Conservation (phyloP, 2,113 vertebrate genomes). For the Daphoenositta chrysoptera region DNA sequence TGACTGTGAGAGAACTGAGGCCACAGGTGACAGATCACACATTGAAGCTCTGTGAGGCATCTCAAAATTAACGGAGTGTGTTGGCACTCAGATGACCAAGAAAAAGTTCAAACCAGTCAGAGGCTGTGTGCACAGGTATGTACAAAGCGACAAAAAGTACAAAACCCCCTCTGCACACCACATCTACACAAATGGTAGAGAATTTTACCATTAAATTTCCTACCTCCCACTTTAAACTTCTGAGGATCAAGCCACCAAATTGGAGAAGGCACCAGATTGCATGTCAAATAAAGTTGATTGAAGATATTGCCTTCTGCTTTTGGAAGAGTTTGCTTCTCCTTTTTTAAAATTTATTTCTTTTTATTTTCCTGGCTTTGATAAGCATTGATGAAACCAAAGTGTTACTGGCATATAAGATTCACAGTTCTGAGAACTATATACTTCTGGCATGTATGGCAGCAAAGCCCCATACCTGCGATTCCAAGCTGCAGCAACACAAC, state of each 20-base stretch:
- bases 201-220: neutral
- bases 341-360: neutral
- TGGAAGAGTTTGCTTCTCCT: accelerated
- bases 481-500: neutral
- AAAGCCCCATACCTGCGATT: neutral
- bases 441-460: neutral
- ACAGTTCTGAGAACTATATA: neutral
- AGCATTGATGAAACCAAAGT: neutral
- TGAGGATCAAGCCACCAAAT: neutral
- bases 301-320: neutral
- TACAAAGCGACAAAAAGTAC: neutral
- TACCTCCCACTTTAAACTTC: neutral
- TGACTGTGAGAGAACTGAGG: neutral
- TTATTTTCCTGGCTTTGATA: neutral
- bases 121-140: neutral
- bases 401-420: neutral
- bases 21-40: neutral
- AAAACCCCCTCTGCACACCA: neutral
- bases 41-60: neutral
- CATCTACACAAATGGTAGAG: neutral
- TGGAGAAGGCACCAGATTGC: neutral
- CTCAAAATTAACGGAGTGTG: neutral
- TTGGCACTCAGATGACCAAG: neutral
- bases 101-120: neutral
- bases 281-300: neutral